phyloP scores from a whole-genome alignment of 2,797 vertebrate genomes.

The Buphagus erythrorhynchus region DNA sequence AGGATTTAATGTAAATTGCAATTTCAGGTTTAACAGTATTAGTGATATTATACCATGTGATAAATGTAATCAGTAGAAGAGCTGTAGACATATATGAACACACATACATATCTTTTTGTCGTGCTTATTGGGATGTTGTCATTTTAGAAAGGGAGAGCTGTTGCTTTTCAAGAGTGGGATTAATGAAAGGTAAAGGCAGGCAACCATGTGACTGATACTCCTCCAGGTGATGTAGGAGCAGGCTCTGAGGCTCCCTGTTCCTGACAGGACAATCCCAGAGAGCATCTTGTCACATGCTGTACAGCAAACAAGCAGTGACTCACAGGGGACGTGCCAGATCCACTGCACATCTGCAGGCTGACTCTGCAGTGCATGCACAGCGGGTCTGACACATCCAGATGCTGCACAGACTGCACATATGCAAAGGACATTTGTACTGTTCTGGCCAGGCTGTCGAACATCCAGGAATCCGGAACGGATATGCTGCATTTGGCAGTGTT shows the following conservation, averaged over 20 bases:
- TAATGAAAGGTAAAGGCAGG: neutral
- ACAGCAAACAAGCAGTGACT: neutral
- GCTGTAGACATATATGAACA: neutral
- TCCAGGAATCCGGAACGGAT: neutral
- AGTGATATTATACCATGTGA: neutral
- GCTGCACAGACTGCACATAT: slow-evolving; percentile 34
- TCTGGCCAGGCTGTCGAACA: neutral
- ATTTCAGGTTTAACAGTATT: neutral
- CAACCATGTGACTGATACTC: neutral
- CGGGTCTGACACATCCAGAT: slow-evolving; percentile 35
- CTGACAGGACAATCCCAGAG: neutral
- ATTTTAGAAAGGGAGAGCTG: neutral
- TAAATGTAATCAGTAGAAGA: neutral
- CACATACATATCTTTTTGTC: neutral
- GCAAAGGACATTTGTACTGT: slow-evolving; percentile 5
- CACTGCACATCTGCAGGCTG: neutral
- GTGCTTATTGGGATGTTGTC: neutral
- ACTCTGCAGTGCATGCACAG: neutral
- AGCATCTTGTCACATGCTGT: neutral
- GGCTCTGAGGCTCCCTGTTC: neutral
- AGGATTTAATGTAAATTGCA: neutral
- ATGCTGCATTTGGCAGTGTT: neutral
- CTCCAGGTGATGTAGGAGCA: neutral
- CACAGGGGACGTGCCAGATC: neutral
- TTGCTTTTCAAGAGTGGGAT: neutral